Conservation (phyloP, 2,113 vertebrate genomes). For the Tachuris rubrigastra region DNA sequence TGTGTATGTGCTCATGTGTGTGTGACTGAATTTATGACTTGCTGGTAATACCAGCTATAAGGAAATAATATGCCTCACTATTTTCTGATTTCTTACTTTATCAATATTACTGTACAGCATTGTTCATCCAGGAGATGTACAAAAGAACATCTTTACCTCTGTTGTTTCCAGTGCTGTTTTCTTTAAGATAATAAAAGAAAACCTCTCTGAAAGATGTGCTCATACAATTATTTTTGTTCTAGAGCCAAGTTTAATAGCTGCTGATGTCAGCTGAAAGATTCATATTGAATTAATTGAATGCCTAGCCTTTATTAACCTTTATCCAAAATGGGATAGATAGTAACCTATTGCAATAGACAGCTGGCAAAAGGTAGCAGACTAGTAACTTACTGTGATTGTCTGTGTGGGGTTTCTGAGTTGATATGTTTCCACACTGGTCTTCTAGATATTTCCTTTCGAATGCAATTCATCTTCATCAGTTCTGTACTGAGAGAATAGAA, state of each 20-base stretch:
- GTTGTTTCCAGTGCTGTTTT: not conserved
- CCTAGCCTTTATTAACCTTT: constrained; percentile 23
- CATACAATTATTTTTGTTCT: not conserved
- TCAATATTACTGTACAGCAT: constrained; percentile 27
- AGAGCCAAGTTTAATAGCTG: not conserved
- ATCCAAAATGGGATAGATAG: not conserved
- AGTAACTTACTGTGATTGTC: not conserved
- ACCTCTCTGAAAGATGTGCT: not conserved
- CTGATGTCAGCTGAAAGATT: not conserved
- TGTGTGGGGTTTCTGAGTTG: not conserved
- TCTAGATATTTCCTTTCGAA: constrained; percentile 41
- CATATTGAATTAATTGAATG: not conserved
- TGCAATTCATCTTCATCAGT: constrained; percentile 67
- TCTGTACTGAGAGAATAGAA: constrained; percentile 61
- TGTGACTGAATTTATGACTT: constrained; percentile 59
- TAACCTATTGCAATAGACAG: not conserved
- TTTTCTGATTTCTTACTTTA: constrained; percentile 29
- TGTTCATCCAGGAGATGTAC: constrained; percentile 2
- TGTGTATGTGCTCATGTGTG: not conserved
- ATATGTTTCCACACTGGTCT: not conserved
- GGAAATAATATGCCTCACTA: not conserved
- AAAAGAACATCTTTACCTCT: not conserved
- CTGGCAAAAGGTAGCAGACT: not conserved
- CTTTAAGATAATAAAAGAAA: not conserved
- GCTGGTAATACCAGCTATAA: constrained; percentile 10